Base-by-base conservation (phyloP, 2,888 invertebrate genomes). In the Tenthredo notha region DNA sequence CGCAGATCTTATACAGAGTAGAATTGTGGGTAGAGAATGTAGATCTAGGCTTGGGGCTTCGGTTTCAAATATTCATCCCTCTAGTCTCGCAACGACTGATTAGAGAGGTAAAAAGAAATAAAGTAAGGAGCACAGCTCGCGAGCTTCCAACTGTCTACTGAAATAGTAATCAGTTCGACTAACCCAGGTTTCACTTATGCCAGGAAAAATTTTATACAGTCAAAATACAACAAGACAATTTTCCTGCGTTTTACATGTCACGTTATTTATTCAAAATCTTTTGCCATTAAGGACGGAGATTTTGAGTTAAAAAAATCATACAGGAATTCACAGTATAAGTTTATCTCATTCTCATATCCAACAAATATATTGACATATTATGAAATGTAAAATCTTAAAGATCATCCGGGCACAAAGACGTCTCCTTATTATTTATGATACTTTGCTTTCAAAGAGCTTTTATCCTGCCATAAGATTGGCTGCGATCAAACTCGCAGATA, bases 81-180 rank as follows among this genome's bases (percentile, higher is more conserved):
- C 15, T 54, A 54, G 77, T 77, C 77, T 54, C 50, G 37, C 61
- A 61, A 37, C 40, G 58, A 58, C 80, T 80, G 80, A 80, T 80
- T 80, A 80, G 58, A 80, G 80, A 50, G 80, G 80, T 40, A 37
- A 37, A 58, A 37, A 21, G 61, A 80, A 61, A 61, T 61, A 80
- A 80, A 61, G 29, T 29, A 61, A 40, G 50, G 40, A 18, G 58
- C 15, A 37, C n/a, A 40, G 21, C 40, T 37, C 40, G 61, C n/a
- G 25, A 29, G 6, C 7, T 77, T 61, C 40, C 25, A 50, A n/a
- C 54, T n/a, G n/a, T 54, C 54, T 54, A 54, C 58, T 80, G 15
- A 80, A 80, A 80, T 80, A 80, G 61, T 80, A 50, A 80, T 80
- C 77, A 50, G 37, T 40, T 80, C 37, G 25, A 78, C 47, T 77